Evolutionary conservation across 64 coral and sea anemone genomes (phyloP).

Genomic region (Hydrozoanthus tunicans): DNA sequence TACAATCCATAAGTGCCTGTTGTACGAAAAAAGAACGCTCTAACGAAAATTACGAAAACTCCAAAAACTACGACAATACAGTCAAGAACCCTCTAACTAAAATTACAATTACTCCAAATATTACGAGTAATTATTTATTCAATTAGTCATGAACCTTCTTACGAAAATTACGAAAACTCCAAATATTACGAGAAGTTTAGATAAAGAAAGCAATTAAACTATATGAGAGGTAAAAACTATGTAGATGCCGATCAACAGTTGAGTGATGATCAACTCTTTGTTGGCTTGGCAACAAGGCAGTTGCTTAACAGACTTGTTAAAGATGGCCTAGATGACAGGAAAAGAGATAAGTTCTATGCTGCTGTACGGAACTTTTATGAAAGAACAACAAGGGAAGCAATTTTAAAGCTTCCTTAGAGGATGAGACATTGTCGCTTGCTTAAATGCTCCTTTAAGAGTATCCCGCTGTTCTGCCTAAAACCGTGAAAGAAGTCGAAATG

Average conservation of each 20-base stretch:
- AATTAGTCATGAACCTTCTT: too few relatives aligned
- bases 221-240: neutral
- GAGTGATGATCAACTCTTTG: constrained; percentile 46
- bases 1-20: too few relatives aligned
- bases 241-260: constrained; percentile 21
- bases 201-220: too few relatives aligned
- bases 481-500: neutral
- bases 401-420: constrained; percentile 49
- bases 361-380: constrained; percentile 54
- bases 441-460: constrained; percentile 46
- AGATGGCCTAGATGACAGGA: constrained; percentile 46
- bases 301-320: constrained; percentile 45
- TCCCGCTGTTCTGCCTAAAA: constrained; percentile 28
- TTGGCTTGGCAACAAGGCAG: constrained; percentile 57
- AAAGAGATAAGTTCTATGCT: constrained; percentile 53
- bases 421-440: constrained; percentile 29
- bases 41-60: too few relatives aligned
- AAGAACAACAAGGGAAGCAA: constrained; percentile 11
- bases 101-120: too few relatives aligned
- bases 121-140: too few relatives aligned
- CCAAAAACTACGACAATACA: too few relatives aligned
- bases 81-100: too few relatives aligned
- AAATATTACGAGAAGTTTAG: too few relatives aligned
- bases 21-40: too few relatives aligned
- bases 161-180: too few relatives aligned